Evolutionary conservation across 2,113 vertebrate species (phyloP), one percentile per base, ranked within the genome.

Genomic region (Pheucticus melanocephalus): DNA sequence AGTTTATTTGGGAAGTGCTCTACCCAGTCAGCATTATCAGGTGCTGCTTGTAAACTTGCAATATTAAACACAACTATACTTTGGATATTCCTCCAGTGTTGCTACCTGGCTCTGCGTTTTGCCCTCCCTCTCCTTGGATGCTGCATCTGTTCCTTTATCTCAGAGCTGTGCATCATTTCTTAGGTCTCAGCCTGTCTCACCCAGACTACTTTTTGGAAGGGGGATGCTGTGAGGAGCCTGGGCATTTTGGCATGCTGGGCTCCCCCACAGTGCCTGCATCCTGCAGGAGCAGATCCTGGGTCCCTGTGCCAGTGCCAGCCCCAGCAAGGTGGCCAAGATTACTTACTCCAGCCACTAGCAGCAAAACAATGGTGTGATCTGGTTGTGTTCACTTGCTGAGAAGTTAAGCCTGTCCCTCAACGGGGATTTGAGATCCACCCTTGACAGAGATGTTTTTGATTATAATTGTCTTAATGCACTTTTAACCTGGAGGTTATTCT

Each of bases 401-500:
- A 37, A 75, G 56, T 25, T 37, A 40, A 82, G 44, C 21, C 10
- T 20, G 10, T 30, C 25, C 57, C 39, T 45, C 39, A 53, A 72
- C 0, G 1, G 48, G 33, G 31, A 44, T 37, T 44, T 71, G 44
- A 45, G 75, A 69, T 70, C 42, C 64, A 70, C 31, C 7, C 64
- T 63, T 54, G 68, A 61, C 42, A 88, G 92, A 73, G 71, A 47
- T 63, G 25, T 87, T 95, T 95, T 84, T 82, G 44, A 42, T 56
- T 86, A 9, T 77, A 83, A 75, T 80, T 53, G 40, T 82, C 81
- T 86, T 81, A 91, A 92, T 81, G 70, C 61, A 40, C 33, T 64
- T 71, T 86, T 94, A 94, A 95, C 57, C 42, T 65, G 82, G 66
- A 92, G 88, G 50, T 77, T 93, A 60, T 86, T 95, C 68, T 90